These are phyloP conservation scores for Dolichallabes microphthalmus DNA, from an alignment of 2,113 vertebrate genomes.

Conservation along the genomic window DNA sequence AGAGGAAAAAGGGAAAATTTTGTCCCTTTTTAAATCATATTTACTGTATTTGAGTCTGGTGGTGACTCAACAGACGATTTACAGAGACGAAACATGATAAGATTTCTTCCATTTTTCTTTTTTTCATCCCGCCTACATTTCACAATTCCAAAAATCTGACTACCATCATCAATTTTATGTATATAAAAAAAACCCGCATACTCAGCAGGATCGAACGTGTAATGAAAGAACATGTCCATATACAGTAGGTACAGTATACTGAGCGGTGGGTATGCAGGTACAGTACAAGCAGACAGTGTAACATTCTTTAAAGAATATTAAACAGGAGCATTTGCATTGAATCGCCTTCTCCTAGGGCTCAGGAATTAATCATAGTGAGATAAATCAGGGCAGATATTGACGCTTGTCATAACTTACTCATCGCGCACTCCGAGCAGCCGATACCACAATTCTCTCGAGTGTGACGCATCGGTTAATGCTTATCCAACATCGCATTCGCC, in stretches of 20 bases:
- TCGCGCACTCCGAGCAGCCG: background rate
- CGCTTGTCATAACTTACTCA: slow-evolving; percentile 37
- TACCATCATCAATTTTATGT: background rate
- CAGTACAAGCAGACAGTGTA: background rate
- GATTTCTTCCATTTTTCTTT: background rate
- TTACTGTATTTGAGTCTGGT: background rate
- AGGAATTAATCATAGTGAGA: slow-evolving; percentile 24
- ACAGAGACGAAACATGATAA: background rate
- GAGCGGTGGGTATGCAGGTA: background rate
- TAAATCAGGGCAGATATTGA: slow-evolving; percentile 30
- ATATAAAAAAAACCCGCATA: no score
- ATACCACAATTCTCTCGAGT: slow-evolving; percentile 4
- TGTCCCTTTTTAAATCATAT: background rate
- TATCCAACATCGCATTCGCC: background rate
- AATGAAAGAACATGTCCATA: background rate
- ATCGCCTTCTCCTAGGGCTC: background rate
- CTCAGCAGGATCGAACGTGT: background rate
- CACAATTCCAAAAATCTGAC: background rate
- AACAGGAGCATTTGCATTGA: slow-evolving; percentile 33
- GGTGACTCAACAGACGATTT: background rate
- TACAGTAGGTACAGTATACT: background rate
- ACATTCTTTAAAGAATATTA: slow-evolving; percentile 13
- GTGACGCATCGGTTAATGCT: background rate
- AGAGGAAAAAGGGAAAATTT: background rate
- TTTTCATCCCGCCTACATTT: background rate